Evolutionary conservation across 2,113 vertebrate species (phyloP).

Genomic region (Ibidorhyncha struthersii): DNA sequence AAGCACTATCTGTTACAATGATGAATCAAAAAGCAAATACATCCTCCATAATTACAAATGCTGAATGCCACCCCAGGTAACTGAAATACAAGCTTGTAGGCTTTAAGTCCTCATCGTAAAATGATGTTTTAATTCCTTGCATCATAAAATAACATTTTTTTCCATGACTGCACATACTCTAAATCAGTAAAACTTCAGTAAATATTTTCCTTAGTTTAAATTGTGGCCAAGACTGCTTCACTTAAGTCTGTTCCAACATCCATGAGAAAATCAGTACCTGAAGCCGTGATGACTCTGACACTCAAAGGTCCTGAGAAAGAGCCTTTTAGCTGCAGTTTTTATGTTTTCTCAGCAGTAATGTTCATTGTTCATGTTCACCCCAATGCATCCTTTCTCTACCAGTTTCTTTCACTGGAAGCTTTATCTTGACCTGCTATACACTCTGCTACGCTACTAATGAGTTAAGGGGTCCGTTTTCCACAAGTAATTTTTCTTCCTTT

Average conservation of each 20-base stretch:
- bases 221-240: background rate
- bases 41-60: background rate
- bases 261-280: background rate
- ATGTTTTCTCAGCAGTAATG: background rate
- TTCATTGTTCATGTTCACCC: background rate
- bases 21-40: background rate
- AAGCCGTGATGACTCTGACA: background rate
- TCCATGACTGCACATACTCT: background rate
- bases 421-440: background rate
- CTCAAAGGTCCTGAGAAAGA: background rate
- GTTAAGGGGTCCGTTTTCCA: background rate
- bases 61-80: background rate
- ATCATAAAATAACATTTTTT: background rate
- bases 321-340: background rate
- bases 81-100: background rate
- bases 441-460: background rate
- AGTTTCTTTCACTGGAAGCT: background rate
- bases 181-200: background rate
- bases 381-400: background rate
- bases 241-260: background rate
- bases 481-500: background rate
- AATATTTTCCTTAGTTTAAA: background rate
- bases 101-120: background rate
- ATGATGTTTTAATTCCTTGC: background rate
- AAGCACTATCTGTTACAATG: background rate